Conservation (phyloP, 2,888 invertebrate species). For the Caenorhabditis parvicauda region DNA sequence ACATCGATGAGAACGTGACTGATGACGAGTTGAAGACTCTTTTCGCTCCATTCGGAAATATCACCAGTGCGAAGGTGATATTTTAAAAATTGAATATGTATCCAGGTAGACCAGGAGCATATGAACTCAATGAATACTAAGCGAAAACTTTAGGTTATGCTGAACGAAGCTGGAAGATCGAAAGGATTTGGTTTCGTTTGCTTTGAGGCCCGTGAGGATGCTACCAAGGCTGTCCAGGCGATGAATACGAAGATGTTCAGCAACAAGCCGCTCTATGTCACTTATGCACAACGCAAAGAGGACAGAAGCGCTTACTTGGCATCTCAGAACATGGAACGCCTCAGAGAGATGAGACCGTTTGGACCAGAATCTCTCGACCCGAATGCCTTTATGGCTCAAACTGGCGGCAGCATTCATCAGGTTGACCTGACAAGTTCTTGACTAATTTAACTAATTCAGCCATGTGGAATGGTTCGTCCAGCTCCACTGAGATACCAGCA, state of each 20-base stretch:
- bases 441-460: slow-evolving; percentile 8
- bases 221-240: slow-evolving; percentile 91
- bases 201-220: slow-evolving; percentile 94
- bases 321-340: slow-evolving; percentile 95
- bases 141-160: slow-evolving; percentile 75
- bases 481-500: too few relatives aligned
- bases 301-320: slow-evolving; percentile 96
- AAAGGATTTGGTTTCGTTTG: slow-evolving; percentile 97
- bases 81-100: neutral
- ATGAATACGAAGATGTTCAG: slow-evolving; percentile 80
- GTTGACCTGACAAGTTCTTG: neutral
- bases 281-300: slow-evolving; percentile 96
- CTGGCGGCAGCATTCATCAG: too few relatives aligned
- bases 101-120: neutral
- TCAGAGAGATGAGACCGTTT: slow-evolving; percentile 67
- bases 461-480: slow-evolving; percentile 6
- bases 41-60: slow-evolving; percentile 92
- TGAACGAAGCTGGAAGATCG: slow-evolving; percentile 76
- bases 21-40: slow-evolving; percentile 92
- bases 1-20: slow-evolving; percentile 95
- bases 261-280: slow-evolving; percentile 94
- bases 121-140: neutral
- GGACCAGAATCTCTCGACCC: too few relatives aligned
- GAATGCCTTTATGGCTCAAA: too few relatives aligned
- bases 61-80: slow-evolving; percentile 89